A percentile compares a stretch with the other conserved stretches of the same genome.
phyloP scores from a whole-genome alignment of 2,113 vertebrate species.

The Ameiurus melas region DNA sequence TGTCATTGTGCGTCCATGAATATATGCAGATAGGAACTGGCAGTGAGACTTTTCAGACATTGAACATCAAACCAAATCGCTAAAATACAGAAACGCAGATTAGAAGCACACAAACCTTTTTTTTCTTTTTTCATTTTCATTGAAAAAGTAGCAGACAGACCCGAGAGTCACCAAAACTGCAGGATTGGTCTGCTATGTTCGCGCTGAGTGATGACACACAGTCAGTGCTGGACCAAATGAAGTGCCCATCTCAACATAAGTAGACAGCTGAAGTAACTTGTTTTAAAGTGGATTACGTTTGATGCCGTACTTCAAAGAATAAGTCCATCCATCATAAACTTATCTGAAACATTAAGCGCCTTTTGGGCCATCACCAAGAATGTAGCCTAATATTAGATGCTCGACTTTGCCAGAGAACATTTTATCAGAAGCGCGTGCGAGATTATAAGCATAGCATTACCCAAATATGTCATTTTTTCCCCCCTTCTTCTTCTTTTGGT shows the following conservation, averaged over 20 bases:
- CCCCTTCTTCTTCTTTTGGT: not conserved
- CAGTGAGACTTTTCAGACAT: slow-evolving; percentile 57
- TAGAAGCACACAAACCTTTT: slow-evolving; percentile 61
- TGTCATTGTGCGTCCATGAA: slow-evolving; percentile 50
- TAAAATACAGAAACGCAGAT: slow-evolving; percentile 58
- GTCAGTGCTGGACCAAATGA: slow-evolving; percentile 46
- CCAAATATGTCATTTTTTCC: slow-evolving; percentile 1
- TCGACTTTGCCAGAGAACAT: not conserved
- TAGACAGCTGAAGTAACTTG: not conserved
- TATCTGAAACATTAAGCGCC: not conserved
- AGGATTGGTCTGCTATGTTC: slow-evolving; percentile 35
- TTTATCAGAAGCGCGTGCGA: slow-evolving; percentile 3
- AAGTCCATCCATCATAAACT: not conserved
- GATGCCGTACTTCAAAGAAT: not conserved
- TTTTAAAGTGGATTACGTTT: slow-evolving; percentile 24
- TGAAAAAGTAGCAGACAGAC: slow-evolving; percentile 68
- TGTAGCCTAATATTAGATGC: not conserved
- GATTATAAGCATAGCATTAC: slow-evolving; percentile 9
- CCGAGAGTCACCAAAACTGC: slow-evolving; percentile 10
- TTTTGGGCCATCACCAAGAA: not conserved
- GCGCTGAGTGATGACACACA: slow-evolving; percentile 47
- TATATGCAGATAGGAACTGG: slow-evolving; percentile 60
- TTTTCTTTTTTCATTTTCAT: slow-evolving; percentile 61
- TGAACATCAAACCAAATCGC: slow-evolving; percentile 67
- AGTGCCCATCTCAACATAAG: slow-evolving; percentile 26